A percentile compares a stretch with the other conserved stretches of the same genome.
Evolutionary conservation across 2,888 invertebrate species (phyloP).

Genomic region (Melanchra persicariae): DNA sequence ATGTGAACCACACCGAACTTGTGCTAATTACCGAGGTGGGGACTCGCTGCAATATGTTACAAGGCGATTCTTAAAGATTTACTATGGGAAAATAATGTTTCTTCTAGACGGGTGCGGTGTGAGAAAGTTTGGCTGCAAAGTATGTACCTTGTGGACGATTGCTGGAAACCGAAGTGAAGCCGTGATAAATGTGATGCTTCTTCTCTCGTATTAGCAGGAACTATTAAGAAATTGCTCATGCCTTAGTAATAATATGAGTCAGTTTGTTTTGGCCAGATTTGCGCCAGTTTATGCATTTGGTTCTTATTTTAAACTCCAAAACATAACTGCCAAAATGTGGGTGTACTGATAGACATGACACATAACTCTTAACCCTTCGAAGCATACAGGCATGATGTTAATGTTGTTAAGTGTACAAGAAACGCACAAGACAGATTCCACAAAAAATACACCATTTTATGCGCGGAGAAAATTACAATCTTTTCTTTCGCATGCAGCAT

Average conservation of each 20-base stretch:
- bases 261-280: not conserved
- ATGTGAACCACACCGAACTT: conserved; percentile 64
- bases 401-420: not conserved
- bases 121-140: conserved; percentile 1
- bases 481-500: conserved; percentile 25
- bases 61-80: conserved; percentile 40
- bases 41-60: conserved; percentile 61
- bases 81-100: conserved; percentile 30
- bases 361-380: not conserved
- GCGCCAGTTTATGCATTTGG: not conserved
- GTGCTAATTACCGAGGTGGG: conserved; percentile 69
- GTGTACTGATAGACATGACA: no score
- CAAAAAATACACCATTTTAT: conserved; percentile 1
- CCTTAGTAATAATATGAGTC: not conserved
- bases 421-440: not conserved
- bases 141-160: not conserved
- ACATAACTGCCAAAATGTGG: no score
- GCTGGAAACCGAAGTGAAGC: not conserved
- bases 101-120: not conserved
- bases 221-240: not conserved
- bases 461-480: not conserved
- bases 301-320: no score
- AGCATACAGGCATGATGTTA: not conserved
- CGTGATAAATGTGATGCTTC: not conserved
- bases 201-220: not conserved